Conservation (phyloP, 2,113 vertebrate species). For the Hydropotes inermis region DNA sequence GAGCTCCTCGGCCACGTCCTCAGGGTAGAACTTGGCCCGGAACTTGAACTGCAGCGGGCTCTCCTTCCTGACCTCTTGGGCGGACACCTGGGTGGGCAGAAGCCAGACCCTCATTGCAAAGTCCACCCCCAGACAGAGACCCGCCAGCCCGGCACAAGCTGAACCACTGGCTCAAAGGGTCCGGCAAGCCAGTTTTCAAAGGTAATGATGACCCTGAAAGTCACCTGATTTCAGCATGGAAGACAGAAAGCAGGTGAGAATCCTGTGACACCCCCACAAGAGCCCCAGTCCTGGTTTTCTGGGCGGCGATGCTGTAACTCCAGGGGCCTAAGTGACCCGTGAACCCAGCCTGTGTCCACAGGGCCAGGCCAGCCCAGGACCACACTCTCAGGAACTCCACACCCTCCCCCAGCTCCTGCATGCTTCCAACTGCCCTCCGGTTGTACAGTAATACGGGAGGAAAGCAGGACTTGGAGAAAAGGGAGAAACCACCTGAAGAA, state of each 20-base stretch:
- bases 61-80: slow-evolving; percentile 95
- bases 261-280: accelerated
- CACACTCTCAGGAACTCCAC: accelerated
- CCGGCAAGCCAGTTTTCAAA: not conserved
- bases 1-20: slow-evolving; percentile 94
- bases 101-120: not conserved
- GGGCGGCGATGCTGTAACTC: not conserved
- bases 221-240: not conserved
- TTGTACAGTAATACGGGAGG: accelerated
- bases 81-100: slow-evolving; percentile 84
- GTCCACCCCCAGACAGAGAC: not conserved
- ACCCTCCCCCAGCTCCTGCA: too few relatives aligned
- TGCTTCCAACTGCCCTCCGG: not conserved
- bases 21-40: slow-evolving; percentile 95
- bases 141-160: accelerated
- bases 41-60: slow-evolving; percentile 96
- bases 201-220: not conserved
- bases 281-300: not conserved
- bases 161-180: too few relatives aligned
- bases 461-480: not conserved
- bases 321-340: not conserved
- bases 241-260: not conserved
- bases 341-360: not conserved
- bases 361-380: not conserved
- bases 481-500: not conserved